These are phyloP conservation scores for Cyanocitta stelleri DNA, from an alignment of 2,113 vertebrate genomes.

Conservation along the genomic window DNA sequence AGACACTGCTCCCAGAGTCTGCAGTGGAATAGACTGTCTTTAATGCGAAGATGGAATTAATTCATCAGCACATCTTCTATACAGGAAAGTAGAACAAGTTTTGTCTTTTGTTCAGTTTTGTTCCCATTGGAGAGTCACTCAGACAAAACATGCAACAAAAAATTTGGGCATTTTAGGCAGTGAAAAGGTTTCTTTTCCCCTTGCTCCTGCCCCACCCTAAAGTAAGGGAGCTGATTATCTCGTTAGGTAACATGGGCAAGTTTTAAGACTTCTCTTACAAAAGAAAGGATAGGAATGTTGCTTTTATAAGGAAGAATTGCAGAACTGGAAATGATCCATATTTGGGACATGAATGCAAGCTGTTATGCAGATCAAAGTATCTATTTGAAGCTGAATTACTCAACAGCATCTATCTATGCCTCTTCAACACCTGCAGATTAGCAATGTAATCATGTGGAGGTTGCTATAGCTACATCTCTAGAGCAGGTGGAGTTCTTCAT, in stretches of 20 bases:
- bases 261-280: background rate
- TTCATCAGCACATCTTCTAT: background rate
- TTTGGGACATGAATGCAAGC: conserved; percentile 53
- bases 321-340: conserved; percentile 45
- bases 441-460: conserved; percentile 43
- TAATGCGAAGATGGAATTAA: background rate
- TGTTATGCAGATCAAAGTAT: conserved; percentile 60
- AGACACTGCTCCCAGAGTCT: background rate
- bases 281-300: background rate
- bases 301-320: conserved; percentile 11
- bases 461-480: conserved; percentile 64
- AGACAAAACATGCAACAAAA: background rate
- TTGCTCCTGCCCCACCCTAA: background rate
- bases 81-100: background rate
- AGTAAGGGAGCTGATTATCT: background rate
- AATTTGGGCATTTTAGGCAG: background rate
- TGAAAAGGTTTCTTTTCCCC: background rate
- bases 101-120: background rate
- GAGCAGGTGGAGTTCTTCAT: conserved; percentile 48
- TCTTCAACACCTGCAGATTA: conserved; percentile 64
- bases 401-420: conserved; percentile 59
- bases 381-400: conserved; percentile 62
- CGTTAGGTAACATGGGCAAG: background rate
- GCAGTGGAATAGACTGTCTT: background rate
- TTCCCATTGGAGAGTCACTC: background rate